Conservation (phyloP, 2,888 invertebrate species). For the Aelia acuminata region DNA sequence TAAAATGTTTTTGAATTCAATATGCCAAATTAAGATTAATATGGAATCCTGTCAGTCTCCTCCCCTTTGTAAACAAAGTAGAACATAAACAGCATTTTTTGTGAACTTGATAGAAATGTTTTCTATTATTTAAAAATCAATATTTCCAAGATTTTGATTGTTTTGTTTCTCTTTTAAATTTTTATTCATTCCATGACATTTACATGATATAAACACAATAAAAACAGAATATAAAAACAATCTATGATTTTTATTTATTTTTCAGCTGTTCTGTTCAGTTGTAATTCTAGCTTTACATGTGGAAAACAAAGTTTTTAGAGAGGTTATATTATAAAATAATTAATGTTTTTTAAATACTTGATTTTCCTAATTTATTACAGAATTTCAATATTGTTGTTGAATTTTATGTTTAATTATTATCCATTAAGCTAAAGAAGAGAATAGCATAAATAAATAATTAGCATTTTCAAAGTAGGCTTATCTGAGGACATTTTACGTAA, state of each 20-base stretch:
- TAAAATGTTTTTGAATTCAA: neutral
- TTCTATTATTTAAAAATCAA: neutral
- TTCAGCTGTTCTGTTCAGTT: neutral
- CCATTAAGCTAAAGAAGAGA: neutral
- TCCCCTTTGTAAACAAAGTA: neutral
- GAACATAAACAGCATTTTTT: neutral
- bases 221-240: too few relatives aligned
- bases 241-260: neutral
- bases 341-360: neutral
- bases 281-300: neutral
- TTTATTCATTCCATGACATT: neutral
- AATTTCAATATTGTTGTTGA: slow-evolving; percentile 1
- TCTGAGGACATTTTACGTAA: neutral
- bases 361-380: neutral
- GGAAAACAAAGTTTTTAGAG: neutral
- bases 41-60: neutral
- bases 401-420: neutral
- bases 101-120: neutral
- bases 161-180: neutral
- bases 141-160: neutral
- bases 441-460: neutral
- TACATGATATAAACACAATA: too few relatives aligned
- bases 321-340: slow-evolving; percentile 22
- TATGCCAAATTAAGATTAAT: neutral
- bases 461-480: neutral